Evolutionary conservation across 2,888 invertebrate genomes (phyloP).

Genomic region (Corythucha ciliata): DNA sequence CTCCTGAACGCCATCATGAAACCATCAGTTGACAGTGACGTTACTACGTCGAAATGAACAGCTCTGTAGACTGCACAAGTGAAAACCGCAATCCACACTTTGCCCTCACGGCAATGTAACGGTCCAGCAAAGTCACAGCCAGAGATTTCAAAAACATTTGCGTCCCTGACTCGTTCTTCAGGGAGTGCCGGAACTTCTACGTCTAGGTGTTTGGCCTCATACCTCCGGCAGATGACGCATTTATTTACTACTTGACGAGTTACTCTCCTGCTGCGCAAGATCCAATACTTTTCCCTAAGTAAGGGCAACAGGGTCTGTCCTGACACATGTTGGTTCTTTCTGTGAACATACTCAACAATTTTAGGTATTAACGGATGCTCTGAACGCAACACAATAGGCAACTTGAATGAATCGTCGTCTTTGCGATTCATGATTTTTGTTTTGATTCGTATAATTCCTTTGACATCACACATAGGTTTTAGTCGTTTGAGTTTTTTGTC

Average conservation of each 20-base stretch:
- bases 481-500: constrained; percentile 8
- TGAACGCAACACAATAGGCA: not conserved
- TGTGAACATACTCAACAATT: not conserved
- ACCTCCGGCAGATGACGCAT: constrained; percentile 31
- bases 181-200: constrained; percentile 30
- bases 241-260: constrained; percentile 1
- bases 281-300: constrained; percentile 25
- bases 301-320: constrained; percentile 14
- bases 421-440: constrained; percentile 9
- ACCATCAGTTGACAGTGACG: constrained; percentile 35
- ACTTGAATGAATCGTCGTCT: not conserved
- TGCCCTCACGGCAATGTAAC: constrained; percentile 26
- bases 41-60: constrained; percentile 40
- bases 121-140: constrained; percentile 37
- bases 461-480: not conserved
- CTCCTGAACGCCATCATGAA: constrained; percentile 38
- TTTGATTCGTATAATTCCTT: not conserved
- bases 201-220: constrained; percentile 30
- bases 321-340: constrained; percentile 14
- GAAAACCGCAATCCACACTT: constrained; percentile 39
- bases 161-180: constrained; percentile 15
- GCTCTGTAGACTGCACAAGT: constrained; percentile 41
- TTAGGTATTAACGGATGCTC: not conserved
- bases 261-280: constrained; percentile 20
- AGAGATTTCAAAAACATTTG: constrained; percentile 37